Percentiles rank a stretch among this genome's conserved stretches.
Evolutionary conservation across 2,888 invertebrate species (phyloP).

Genomic region (Acrobasis suavella): DNA sequence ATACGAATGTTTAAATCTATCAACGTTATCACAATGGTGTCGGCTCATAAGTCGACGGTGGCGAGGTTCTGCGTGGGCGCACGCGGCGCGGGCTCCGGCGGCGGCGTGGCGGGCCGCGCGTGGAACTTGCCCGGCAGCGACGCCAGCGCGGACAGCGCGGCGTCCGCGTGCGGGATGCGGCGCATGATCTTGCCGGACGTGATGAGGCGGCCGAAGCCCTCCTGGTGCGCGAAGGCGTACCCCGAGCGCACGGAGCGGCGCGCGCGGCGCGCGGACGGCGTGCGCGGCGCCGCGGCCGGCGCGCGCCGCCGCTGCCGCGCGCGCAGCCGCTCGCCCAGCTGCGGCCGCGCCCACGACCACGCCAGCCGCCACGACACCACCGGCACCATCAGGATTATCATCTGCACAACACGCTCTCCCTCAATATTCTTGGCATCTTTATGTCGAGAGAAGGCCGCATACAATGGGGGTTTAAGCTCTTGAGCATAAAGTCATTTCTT

Average conservation of each 20-base stretch:
- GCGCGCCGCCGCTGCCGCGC: constrained; percentile 87
- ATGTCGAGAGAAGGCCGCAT: no score
- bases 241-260: constrained; percentile 96
- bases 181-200: constrained; percentile 98
- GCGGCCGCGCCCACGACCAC: constrained; percentile 94
- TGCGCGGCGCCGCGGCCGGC: constrained; percentile 90
- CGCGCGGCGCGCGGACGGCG: constrained; percentile 93
- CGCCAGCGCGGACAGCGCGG: constrained; percentile 85
- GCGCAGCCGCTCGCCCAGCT: constrained; percentile 94
- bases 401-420: constrained; percentile 44
- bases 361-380: constrained; percentile 98
- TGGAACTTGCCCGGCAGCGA: constrained; percentile 83
- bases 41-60: constrained; percentile 85
- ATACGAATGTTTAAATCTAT: constrained; percentile 65
- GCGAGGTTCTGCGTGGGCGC: constrained; percentile 89
- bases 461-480: no score
- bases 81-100: constrained; percentile 56
- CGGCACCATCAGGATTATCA: constrained; percentile 93
- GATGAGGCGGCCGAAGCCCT: constrained; percentile 85
- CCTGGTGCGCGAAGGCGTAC: constrained; percentile 98
- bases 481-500: no score
- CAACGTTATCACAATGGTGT: constrained; percentile 66
- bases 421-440: no score
- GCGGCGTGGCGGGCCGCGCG: constrained; percentile 89
- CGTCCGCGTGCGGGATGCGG: constrained; percentile 90